Percentiles rank a stretch among this genome's conserved stretches.
Conservation (phyloP, 2,797 vertebrate species). For the Threskiornis aethiopicus region DNA sequence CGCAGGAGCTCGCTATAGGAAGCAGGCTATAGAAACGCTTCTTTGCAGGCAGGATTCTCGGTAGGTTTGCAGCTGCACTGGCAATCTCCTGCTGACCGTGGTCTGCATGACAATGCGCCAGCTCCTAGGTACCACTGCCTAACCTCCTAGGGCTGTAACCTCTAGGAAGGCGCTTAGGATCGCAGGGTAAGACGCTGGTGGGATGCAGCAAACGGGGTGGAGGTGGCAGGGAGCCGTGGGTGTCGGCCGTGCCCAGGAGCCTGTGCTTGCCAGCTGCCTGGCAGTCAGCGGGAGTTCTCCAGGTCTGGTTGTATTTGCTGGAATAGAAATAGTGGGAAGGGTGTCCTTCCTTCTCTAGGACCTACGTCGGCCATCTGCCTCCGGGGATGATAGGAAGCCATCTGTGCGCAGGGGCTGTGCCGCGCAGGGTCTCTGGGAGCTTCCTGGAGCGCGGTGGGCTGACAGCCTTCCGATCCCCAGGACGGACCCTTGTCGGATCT, state of each 20-base stretch:
- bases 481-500: constrained; percentile 26
- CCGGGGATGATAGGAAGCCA: background rate
- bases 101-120: background rate
- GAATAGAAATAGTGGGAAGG: background rate
- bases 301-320: rapidly evolving
- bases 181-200: rapidly evolving
- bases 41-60: background rate
- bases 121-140: background rate
- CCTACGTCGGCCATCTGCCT: rapidly evolving
- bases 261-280: rapidly evolving
- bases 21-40: background rate
- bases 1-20: background rate
- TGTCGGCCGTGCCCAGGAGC: rapidly evolving
- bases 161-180: background rate
- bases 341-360: background rate
- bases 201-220: background rate
- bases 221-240: rapidly evolving
- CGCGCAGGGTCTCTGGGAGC: background rate
- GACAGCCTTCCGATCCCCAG: background rate
- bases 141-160: background rate
- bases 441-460: background rate
- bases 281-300: background rate
- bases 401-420: background rate
- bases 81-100: background rate
- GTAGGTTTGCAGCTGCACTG: background rate